Base-by-base conservation (phyloP, 2,888 invertebrate species). In the Micoletzkya japonica region DNA sequence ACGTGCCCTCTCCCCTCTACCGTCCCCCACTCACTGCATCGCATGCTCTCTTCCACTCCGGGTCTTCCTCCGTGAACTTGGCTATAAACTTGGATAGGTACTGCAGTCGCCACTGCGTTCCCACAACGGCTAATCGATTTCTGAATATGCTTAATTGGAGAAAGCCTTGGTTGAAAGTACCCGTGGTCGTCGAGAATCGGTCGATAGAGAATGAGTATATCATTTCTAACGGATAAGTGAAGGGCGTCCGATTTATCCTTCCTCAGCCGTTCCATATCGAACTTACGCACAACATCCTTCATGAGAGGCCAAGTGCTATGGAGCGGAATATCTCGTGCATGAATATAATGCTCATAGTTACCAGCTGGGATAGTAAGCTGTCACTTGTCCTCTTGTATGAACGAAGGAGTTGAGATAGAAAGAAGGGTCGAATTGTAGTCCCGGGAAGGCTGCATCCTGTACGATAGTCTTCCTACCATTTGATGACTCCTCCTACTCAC, bases 341-440 rank as follows among this genome's bases (percentile, higher is more conserved):
- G 10, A n/a, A 4, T 17, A 30, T 28, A 30, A 60, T 20, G 2
- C 24, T 24, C 30, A 49, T 26, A 17, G 72, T 59, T 34, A 81
- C 81, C 82, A 82, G 32, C 67, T 61, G 2, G 82, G 82, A 72
- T 79, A 82, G 59, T 77, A 78, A 6, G 76, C 77, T 2, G 78
- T 77, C 10, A 81, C 67, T 50, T 79, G 76, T 6, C 74, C 72
- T 52, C 76, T 44, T 10, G 74, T 76, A 37, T 79, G 75, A 10
- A 81, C 79, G 67, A 82, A 82, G n/a, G 79, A 74, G 59, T 76
- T 75, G 54, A 78, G 70, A 57, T 75, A 80, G 59, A 74, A 73
- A n/a, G 64, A 49, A 4, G 68, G 54, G 34, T 74, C 59, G 50
- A 72, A 57, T 50, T 24, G 60, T 44, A 30, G 72, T 56, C 75